Evolutionary conservation across 2,113 vertebrate species (phyloP).

Genomic region (Thunnus thynnus): DNA sequence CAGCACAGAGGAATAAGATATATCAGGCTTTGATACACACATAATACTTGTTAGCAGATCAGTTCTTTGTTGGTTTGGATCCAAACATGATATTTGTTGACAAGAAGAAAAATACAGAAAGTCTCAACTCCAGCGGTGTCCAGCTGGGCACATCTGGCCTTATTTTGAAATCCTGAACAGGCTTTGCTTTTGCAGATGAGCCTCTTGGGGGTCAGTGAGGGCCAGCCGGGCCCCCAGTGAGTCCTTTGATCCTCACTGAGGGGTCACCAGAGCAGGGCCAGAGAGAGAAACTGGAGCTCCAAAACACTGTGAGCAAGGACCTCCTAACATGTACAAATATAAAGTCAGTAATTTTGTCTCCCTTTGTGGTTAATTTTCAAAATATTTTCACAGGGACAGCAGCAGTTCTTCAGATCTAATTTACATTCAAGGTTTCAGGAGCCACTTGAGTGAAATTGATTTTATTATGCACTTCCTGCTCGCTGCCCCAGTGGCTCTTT

Average conservation of each 20-base stretch:
- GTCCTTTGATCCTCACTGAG: slow-evolving; percentile 31
- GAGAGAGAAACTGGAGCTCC: background rate
- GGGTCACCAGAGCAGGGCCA: slow-evolving; percentile 2
- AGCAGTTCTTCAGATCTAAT: background rate
- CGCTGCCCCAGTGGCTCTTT: background rate
- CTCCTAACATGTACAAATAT: no score
- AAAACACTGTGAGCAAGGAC: background rate
- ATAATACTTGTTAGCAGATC: no score
- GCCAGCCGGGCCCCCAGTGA: background rate
- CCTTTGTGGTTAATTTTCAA: background rate
- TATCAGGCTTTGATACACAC: no score
- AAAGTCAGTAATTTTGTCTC: no score
- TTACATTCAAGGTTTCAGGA: background rate
- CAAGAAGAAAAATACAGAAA: no score
- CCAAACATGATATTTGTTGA: no score
- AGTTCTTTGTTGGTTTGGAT: no score
- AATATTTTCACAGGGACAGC: background rate
- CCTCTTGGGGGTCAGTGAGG: background rate
- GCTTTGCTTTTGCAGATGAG: slow-evolving; percentile 29
- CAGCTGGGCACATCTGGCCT: slow-evolving; percentile 57
- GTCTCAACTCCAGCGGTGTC: slow-evolving; percentile 14
- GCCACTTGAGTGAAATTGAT: slow-evolving; percentile 2
- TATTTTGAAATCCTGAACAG: slow-evolving; percentile 10
- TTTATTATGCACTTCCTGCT: background rate
- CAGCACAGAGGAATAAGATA: no score